Base-by-base conservation (phyloP, 2,797 vertebrate species). In the Hafferia zeledoni region DNA sequence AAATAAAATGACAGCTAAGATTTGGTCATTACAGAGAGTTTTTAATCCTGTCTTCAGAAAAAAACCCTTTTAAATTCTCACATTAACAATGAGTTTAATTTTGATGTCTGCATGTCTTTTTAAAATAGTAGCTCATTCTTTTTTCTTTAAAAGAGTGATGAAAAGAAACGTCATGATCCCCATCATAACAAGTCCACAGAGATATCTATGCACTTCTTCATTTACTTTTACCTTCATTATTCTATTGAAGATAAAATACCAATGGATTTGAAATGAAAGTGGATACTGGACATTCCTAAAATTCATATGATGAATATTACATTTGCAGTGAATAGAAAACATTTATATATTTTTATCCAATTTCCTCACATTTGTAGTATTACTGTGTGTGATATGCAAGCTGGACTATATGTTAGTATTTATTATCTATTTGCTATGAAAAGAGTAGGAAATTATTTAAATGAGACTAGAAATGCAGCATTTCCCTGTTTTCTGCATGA, bases 1-100 rank as follows among this genome's bases (percentile, higher is more conserved):
- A 91, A 95, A 82, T 43, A 72, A 82, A 93, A 39, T 56, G 91
- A 84, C 67, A 90, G n/a, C n/a, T 59, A 88, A 59, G 24, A 52
- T 88, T 83, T 91, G 17, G 28, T 88, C 76, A 94, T 94, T 87
- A 85, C 28, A 68, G 59, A 63, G 19, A 83, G 13, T 20, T 87
- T 94, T 92, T 50, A 83, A 96, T 91, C 33, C 14, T 50, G 27
- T 44, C 30, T 74, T 87, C 46, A 69, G 57, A 39, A 83, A 90
- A 68, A 79, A 72, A 28, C 7, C 35, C 11, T 71, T 93, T 81
- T n/a, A 75, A 61, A 93, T 80, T 82, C 41, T 87, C 6, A 72
- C 2, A 31, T 11, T 60, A 93, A 60, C 16, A 78, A 91, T 35
- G 12, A 76, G 61, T 87, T 90, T 80, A 76, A 90, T 93, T 86